phyloP scores from a whole-genome alignment of 2,113 vertebrate species.

The Nesoenas mayeri region DNA sequence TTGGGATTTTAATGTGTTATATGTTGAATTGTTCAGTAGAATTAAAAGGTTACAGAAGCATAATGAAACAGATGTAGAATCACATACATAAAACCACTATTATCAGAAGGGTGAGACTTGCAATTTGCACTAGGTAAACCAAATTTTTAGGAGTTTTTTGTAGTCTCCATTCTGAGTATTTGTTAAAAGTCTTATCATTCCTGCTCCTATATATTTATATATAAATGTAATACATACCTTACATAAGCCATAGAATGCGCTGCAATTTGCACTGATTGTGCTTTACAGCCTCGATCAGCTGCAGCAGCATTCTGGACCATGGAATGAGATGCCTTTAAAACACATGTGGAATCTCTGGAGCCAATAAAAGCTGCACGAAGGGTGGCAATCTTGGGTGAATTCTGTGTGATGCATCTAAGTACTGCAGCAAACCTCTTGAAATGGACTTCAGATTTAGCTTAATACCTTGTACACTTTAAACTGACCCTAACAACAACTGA shows the following conservation, averaged over 20 bases:
- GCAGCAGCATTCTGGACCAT: background rate
- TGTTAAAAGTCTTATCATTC: background rate
- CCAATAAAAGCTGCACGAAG: rapidly evolving
- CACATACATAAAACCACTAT: background rate
- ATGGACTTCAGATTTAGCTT: background rate
- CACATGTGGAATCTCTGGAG: background rate
- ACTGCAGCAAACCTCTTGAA: background rate
- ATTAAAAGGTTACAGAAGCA: background rate
- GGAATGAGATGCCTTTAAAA: background rate
- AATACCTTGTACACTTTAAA: rapidly evolving
- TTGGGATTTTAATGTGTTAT: background rate
- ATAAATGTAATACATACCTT: background rate
- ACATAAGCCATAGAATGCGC: background rate
- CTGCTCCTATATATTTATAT: background rate
- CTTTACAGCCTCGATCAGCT: background rate
- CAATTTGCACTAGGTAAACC: background rate
- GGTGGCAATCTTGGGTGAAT: background rate
- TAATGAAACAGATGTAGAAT: background rate
- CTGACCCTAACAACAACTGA: background rate
- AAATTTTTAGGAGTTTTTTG: background rate
- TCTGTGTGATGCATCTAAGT: background rate
- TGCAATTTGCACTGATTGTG: background rate
- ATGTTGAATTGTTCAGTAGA: background rate
- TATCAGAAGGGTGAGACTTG: background rate
- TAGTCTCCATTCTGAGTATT: background rate